Evolutionary conservation across 2,797 vertebrate genomes (phyloP), one percentile per base, ranked within the genome.

Genomic region (Streptopelia turtur): DNA sequence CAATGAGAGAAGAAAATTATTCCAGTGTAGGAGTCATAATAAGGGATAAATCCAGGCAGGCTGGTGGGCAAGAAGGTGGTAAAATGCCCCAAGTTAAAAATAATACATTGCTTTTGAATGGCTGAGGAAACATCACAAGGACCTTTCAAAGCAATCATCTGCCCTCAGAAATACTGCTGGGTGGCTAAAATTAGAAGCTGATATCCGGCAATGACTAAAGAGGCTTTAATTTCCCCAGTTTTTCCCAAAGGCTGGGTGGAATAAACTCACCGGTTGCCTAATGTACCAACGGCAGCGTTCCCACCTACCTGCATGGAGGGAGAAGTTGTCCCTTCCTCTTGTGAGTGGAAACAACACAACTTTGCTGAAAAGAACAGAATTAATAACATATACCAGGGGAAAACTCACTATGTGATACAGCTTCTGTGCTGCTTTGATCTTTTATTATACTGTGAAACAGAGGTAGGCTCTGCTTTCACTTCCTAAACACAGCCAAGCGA

Each of bases 1-100:
- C 91, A 94, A 88, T 66, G 56, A 93, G 65, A 71, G 55, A 84
- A 94, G 64, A 66, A 94, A 95, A 88, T 75, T 59, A 86, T 94
- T 97, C 69, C 43, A 81, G 77, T 95, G 93, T 94, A 91, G 95
- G 84, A 96, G 82, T 96, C 18, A 5, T 83, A 94, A 94, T 81
- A 90, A 90, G 63, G n/a, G 77, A 96, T 74, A 90, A 95, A 92
- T 88, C 66, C 85, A 95, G 65, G 70, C n/a, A 76, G 81, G 69
- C 31, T 91, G 59, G 41, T 94, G 66, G 83, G 92, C 77, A 88
- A 95, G 76, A 92, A 72, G 77, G 82, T 70, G 87, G 77, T 81
- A 86, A 91, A 94, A 94, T 90, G 57, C 59, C 83, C 69, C 23
- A 30, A 69, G 63, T 76, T 93, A 88, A 94, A 96, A 95, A 95